Conservation (phyloP, 2,797 vertebrate genomes). For the Gobio occitaniae region DNA sequence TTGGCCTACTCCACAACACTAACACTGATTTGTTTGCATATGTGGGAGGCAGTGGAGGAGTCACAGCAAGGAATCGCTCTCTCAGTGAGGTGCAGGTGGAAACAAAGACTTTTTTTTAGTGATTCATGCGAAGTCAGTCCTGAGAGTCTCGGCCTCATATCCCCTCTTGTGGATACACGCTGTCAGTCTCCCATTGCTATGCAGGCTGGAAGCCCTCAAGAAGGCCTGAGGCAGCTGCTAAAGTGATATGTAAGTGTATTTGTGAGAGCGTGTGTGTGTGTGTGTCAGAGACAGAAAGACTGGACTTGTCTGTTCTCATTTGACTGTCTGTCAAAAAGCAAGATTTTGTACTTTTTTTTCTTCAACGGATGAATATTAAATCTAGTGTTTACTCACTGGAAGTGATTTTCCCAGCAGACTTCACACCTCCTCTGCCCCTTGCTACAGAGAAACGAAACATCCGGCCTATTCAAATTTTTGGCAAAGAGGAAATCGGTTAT, state of each 20-base stretch:
- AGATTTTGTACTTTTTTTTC: constrained; percentile 26
- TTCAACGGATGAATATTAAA: constrained; percentile 46
- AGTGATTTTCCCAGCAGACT: constrained; percentile 31
- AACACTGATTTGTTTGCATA: constrained; percentile 2
- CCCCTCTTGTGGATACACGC: constrained; percentile 69
- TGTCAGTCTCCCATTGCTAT: constrained; percentile 67
- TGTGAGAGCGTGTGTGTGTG: constrained; percentile 65
- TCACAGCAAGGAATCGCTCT: constrained; percentile 23
- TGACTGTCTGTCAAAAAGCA: constrained; percentile 43
- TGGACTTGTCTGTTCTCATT: constrained; percentile 47
- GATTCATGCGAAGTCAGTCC: constrained; percentile 70
- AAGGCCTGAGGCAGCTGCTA: constrained; percentile 53
- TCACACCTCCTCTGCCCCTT: constrained; percentile 10
- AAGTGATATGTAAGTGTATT: constrained; percentile 35
- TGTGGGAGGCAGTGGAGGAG: constrained; percentile 27
- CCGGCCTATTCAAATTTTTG: constrained; percentile 39
- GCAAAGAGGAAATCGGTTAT: constrained; percentile 52
- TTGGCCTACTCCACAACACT: neutral
- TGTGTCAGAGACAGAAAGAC: constrained; percentile 36
- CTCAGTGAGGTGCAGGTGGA: constrained; percentile 19
- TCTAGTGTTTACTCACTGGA: constrained; percentile 24
- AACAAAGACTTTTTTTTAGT: constrained; percentile 54
- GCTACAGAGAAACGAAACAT: constrained; percentile 19
- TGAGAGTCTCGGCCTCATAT: constrained; percentile 68
- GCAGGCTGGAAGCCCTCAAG: constrained; percentile 62